Base-by-base conservation (phyloP, 2,888 invertebrate species). In the Drosophila incognita region DNA sequence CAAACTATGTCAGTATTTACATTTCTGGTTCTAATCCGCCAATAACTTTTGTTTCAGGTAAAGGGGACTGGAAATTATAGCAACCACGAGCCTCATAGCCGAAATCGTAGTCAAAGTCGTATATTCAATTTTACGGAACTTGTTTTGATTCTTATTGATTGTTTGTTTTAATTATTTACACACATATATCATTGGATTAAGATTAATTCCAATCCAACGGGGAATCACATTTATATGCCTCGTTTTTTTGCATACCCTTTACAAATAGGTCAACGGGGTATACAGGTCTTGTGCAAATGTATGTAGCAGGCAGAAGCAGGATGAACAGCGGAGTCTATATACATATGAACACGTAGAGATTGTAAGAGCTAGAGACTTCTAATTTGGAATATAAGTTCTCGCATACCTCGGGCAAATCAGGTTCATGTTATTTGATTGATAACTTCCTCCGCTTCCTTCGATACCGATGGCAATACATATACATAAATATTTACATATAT, bases 51-150 rank as follows among this genome's bases (percentile, higher is more conserved):
- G 42, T 15, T 31, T 13, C 18, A 59, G 46, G 24, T 49, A 54
- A 10, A 15, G 13, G 8, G 52, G 31, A 40, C 27, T 42, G 62
- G 69, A 67, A 82, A 84, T 69, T 82, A 73, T 79, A 84, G 82
- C 59, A 11, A 38, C 8, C 29, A 10, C 56, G 48, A 62, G 49
- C 36, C 15, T 36, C 36, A 36, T 36, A 15, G 36, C 0, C 15
- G 15, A 36, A 38, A 18, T 18, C 8, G 38, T 52, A n/a, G 13
- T n/a, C 60, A 53, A 38, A 38, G 18, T 27, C 29, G 48, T 36
- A 24, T 21, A 40, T 52, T 74, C 59, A 69, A 72, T 51, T 54
- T 35, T 21, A 7, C 24, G 4, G 8, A 67, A 67, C 66, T 54
- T 29, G 53, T 48, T 63, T 31, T 15, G 18, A 33, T 52, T 0